Evolutionary conservation across 2,797 vertebrate genomes (phyloP).

Genomic region (Fundulus diaphanus): DNA sequence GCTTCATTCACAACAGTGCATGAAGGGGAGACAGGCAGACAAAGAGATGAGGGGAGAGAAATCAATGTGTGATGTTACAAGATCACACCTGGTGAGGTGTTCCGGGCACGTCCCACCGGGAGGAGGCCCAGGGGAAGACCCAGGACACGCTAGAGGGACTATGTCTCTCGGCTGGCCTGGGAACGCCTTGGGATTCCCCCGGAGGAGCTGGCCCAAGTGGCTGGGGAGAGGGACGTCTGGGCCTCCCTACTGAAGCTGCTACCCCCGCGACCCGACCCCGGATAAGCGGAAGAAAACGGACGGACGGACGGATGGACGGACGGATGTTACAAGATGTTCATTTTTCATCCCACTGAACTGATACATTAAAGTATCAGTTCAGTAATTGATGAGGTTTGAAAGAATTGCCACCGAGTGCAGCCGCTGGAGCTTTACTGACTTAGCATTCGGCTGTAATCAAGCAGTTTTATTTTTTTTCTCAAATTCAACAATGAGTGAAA

Average conservation of each 20-base stretch:
- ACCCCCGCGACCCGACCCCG: too few species aligned
- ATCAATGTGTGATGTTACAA: conserved; percentile 48
- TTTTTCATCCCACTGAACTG: conserved; percentile 10
- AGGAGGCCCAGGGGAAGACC: too few species aligned
- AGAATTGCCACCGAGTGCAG: conserved; percentile 2
- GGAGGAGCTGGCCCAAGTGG: too few species aligned
- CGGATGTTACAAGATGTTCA: conserved; percentile 42
- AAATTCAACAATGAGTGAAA: background rate
- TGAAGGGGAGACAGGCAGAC: conserved; percentile 39
- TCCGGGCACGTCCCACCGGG: too few species aligned
- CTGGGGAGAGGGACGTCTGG: too few species aligned
- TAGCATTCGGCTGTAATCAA: conserved; percentile 42
- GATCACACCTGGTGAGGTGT: too few species aligned
- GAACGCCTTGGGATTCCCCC: too few species aligned
- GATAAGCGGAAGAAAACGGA: too few species aligned
- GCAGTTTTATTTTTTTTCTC: conserved; percentile 19
- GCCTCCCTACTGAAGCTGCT: too few species aligned
- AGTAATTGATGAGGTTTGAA: background rate
- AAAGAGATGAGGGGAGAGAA: conserved; percentile 10
- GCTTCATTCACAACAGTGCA: conserved; percentile 52
- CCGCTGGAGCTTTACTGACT: conserved; percentile 36
- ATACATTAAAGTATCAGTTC: conserved; percentile 3
- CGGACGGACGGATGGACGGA: too few species aligned
- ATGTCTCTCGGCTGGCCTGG: too few species aligned
- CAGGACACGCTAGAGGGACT: too few species aligned